Conservation (phyloP, 2,113 vertebrate species). For the Corvus hawaiiensis region DNA sequence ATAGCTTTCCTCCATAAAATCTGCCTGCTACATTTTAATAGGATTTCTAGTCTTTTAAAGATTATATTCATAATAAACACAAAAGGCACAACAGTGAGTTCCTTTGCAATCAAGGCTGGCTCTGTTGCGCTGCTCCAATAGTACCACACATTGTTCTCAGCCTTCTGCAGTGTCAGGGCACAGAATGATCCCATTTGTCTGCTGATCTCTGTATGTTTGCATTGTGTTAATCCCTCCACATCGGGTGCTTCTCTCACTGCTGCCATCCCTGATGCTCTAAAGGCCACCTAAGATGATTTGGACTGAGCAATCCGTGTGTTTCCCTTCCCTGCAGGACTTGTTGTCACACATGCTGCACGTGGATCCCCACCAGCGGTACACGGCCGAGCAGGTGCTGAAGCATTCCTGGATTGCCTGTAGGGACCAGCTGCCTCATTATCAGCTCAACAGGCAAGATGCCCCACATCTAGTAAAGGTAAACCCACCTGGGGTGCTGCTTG, state of each 20-base stretch:
- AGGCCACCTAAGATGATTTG: neutral
- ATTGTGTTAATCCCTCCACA: neutral
- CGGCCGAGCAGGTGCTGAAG: slow-evolving; percentile 92
- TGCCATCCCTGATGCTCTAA: neutral
- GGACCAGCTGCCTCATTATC: slow-evolving; percentile 87
- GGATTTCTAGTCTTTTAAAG: neutral
- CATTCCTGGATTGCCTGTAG: slow-evolving; percentile 94
- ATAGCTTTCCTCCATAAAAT: neutral
- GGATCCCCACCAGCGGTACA: slow-evolving; percentile 93
- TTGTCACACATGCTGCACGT: slow-evolving; percentile 96
- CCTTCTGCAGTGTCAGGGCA: slow-evolving; percentile 17
- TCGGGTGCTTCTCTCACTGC: neutral
- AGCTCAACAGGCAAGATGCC: slow-evolving; percentile 87
- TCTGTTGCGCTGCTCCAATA: slow-evolving; percentile 21
- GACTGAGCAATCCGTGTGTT: neutral
- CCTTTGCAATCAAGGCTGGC: neutral
- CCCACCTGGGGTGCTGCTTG: neutral
- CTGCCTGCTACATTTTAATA: neutral
- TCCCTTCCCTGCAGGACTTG: slow-evolving; percentile 80
- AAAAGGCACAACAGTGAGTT: neutral
- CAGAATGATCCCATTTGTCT: slow-evolving; percentile 15
- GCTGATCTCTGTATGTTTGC: neutral
- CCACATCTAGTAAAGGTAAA: slow-evolving; percentile 90
- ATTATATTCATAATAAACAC: neutral
- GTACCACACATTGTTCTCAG: slow-evolving; percentile 30